Conservation (phyloP, 2,888 invertebrate species). For the Dasysyrphus albostriatus region DNA sequence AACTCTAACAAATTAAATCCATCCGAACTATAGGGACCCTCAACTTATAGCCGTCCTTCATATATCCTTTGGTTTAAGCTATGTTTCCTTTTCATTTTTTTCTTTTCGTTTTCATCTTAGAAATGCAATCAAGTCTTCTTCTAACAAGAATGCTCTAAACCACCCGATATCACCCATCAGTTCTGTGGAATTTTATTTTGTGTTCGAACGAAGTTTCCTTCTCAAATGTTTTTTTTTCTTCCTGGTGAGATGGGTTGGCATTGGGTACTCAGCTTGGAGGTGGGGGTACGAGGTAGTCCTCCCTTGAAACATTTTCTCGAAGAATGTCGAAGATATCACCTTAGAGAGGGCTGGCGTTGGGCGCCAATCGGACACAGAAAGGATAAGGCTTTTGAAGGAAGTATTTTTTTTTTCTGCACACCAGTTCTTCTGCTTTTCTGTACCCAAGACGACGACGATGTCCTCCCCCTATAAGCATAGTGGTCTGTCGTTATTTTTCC, state of each 20-base stretch:
- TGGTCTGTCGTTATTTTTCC: constrained; percentile 72
- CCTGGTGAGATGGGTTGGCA: constrained; percentile 51
- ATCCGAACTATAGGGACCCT: constrained; percentile 61
- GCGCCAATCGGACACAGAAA: constrained; percentile 58
- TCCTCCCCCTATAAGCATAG: constrained; percentile 47
- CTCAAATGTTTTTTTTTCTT: constrained; percentile 23
- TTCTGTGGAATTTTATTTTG: constrained; percentile 51
- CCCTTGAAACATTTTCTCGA: constrained; percentile 27
- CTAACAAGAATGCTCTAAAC: constrained; percentile 30
- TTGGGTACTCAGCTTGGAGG: constrained; percentile 23
- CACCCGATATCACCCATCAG: constrained; percentile 24
- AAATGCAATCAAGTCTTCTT: constrained; percentile 71
- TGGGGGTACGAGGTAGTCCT: not conserved
- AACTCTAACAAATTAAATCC: constrained; percentile 75
- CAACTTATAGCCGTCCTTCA: constrained; percentile 43
- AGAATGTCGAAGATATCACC: constrained; percentile 74
- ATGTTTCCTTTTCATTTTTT: not conserved
- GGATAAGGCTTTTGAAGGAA: constrained; percentile 58
- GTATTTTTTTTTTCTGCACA: constrained; percentile 18
- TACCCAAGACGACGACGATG: constrained; percentile 29
- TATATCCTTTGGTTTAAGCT: constrained; percentile 27
- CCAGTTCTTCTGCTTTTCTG: constrained; percentile 13
- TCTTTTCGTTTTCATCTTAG: constrained; percentile 39
- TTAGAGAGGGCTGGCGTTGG: constrained; percentile 55
- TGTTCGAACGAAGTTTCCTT: constrained; percentile 14